Conservation (phyloP, 1,140 invertebrate genomes). For the Papilio helenus region DNA sequence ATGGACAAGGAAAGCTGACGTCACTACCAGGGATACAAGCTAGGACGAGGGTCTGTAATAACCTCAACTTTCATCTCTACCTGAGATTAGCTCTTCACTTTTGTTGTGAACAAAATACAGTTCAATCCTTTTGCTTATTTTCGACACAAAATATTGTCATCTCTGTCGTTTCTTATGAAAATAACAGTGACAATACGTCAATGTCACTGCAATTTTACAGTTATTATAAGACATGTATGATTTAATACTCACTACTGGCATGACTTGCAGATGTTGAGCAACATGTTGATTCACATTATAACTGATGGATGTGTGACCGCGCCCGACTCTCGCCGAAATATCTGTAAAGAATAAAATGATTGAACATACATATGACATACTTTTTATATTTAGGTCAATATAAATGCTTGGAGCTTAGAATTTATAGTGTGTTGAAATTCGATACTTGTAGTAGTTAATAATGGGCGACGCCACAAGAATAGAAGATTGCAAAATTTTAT, state of each 20-base stretch:
- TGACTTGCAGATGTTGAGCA: conserved; percentile 68
- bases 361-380: neutral
- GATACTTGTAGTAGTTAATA: neutral
- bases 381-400: neutral
- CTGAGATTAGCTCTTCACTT: too few relatives aligned
- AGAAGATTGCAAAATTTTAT: too few relatives aligned
- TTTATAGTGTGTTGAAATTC: neutral
- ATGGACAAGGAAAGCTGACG: too few relatives aligned
- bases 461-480: too few relatives aligned
- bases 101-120: too few relatives aligned
- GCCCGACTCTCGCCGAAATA: neutral
- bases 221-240: too few relatives aligned
- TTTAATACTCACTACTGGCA: conserved; percentile 69
- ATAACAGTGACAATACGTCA: neutral
- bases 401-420: neutral
- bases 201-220: neutral
- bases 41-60: too few relatives aligned
- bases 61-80: too few relatives aligned
- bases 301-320: conserved; percentile 27
- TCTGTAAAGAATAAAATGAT: conserved; percentile 10
- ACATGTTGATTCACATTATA: conserved; percentile 63
- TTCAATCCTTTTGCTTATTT: too few relatives aligned
- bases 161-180: too few relatives aligned
- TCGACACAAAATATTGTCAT: too few relatives aligned
- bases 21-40: too few relatives aligned